Evolutionary conservation across 1,140 invertebrate species (phyloP), one percentile per base, ranked within the genome.

Genomic region (Antheraea pernyi): DNA sequence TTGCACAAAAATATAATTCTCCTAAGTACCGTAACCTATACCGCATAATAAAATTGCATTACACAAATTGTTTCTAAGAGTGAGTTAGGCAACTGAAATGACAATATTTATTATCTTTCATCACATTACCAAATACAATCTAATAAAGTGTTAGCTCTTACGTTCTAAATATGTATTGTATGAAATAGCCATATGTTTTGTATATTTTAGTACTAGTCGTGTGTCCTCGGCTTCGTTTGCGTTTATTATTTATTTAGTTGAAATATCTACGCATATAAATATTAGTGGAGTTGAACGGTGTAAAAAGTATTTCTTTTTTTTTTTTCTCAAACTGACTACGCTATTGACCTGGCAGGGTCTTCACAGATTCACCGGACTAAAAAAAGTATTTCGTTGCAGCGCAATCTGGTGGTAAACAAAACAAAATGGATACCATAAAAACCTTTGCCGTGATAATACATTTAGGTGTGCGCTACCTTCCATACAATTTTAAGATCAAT

Each of bases 91-190:
- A 80, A 78, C 73, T 70, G 64, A 74, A 76, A 77, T 75, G 69
- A 78, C 73, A 75, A 78, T 83, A 76, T 79, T 82, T 66, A 58
- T 79, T 75, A 76, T 71, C 69, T 73, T 82, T 78, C 76, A 78
- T 75, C 73, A 77, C 74, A 71, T 75, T 65, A 73, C 75, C 77
- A 74, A 78, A 79, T 80, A 73, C 59, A 71, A 67, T 66, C 68
- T 77, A 81, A 81, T 79, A 53, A 53, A 53, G 11, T 66, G 62
- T 62, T 46, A 61, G 22, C 69, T 75, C 71, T 76, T 78, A 73
- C 68, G 76, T 78, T 72, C 74, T 64, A 68, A 72, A 72, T 73
- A 53, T 53, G 46, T 53, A 53, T 53, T 53, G 46, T 16, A 53
- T 53, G 61, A 13, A 30, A 63, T 16, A 16, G 11, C 4, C 37